Base-by-base conservation (phyloP, 2,888 invertebrate species). In the Apomyelois bistriatella region DNA sequence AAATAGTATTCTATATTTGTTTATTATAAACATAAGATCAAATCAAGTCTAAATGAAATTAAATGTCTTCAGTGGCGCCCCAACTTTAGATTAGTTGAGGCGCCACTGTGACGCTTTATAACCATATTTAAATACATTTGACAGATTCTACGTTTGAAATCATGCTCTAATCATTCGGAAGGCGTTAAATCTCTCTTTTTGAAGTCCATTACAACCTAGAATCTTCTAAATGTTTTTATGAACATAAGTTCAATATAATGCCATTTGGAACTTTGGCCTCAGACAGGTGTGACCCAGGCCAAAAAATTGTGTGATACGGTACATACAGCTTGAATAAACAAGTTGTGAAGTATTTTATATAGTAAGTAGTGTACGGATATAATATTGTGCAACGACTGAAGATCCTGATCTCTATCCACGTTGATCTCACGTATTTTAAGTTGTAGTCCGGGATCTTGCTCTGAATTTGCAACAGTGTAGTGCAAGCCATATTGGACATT, bases 371-470 rank as follows among this genome's bases (percentile, higher is more conserved):
- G 22, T 22, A 43, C 28, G 63, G 3, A 22, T 22, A 22, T 22
- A 22, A 22, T 65, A 65, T 69, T 65, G 59, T 75, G 17, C 8
- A 30, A 43, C 71, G 85, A 86, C 86, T 86, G 86, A 85, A 78
- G 70, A 76, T 75, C 76, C 69, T 82, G 86, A 86, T 86, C 86
- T 86, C 86, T 72, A 71, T 74, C 70, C 70, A 76, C 72, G 73
- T 77, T 82, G 86, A 86, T 86, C 86, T 86, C 86, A 86, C 66
- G 66, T 79, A 79, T 66, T 78, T 71, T 81, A 78, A 77, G 72
- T 72, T 68, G 72, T 40, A 30, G 41, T 10, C n/a, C 8, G 28
- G n/a, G 35, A 42, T 22, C 32, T 9, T 32, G 10, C 10, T 32
- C 4, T 8, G 32, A 32, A 32, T 3, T 32, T 7, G 32, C 10